A percentile compares a stretch with the other conserved stretches of the same genome.
phyloP scores from a whole-genome alignment of 2,888 invertebrate species.

The Neoitamus cyanurus region DNA sequence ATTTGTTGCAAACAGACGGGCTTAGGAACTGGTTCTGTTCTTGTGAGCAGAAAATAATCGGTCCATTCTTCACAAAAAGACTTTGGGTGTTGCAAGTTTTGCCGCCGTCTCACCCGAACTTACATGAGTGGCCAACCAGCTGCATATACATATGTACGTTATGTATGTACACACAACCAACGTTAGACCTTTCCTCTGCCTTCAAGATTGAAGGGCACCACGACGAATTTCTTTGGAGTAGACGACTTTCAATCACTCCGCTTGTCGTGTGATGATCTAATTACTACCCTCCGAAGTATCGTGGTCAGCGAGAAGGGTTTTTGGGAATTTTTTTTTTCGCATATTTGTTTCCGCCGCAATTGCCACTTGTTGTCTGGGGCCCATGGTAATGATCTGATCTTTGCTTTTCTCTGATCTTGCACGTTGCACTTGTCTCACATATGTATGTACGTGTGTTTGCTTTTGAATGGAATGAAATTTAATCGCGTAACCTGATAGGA shows the following conservation, averaged over 20 bases:
- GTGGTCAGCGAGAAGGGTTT: background rate
- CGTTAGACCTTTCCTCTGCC: background rate
- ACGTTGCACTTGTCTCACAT: background rate
- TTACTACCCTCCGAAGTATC: background rate
- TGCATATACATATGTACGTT: too few relatives aligned
- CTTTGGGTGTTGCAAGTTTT: constrained; percentile 1
- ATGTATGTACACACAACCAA: background rate
- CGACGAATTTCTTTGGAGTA: background rate
- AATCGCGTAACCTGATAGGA: background rate
- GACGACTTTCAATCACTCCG: constrained; percentile 25
- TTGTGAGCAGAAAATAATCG: constrained; percentile 8
- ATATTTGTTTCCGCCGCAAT: background rate
- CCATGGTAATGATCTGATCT: background rate
- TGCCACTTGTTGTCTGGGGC: background rate
- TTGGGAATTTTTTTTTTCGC: background rate
- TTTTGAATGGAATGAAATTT: background rate
- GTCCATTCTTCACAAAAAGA: constrained; percentile 15
- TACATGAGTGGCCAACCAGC: background rate
- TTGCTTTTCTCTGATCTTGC: background rate
- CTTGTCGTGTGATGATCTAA: constrained; percentile 13
- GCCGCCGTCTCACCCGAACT: background rate
- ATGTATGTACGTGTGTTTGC: background rate
- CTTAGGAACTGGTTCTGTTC: constrained; percentile 22
- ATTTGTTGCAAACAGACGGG: background rate
- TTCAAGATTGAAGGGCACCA: background rate